Conservation (phyloP, 2,113 vertebrate species). For the Paedocypris sp. region DNA sequence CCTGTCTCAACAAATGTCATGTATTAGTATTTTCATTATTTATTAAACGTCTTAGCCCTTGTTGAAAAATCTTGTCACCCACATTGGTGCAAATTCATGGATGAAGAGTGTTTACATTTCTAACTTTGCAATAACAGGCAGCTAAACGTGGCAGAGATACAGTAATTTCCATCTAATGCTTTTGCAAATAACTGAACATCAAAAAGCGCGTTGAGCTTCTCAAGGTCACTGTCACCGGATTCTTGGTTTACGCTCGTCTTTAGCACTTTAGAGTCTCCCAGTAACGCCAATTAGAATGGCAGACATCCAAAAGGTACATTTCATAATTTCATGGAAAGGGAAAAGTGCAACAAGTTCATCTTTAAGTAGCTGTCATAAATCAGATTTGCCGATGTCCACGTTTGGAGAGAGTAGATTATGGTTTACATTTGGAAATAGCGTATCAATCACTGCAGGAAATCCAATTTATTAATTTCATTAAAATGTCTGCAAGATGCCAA, state of each 20-base stretch:
- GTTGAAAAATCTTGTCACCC: too few species aligned
- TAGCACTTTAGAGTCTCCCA: slow-evolving; percentile 4
- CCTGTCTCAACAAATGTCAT: too few species aligned
- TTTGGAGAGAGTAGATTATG: slow-evolving; percentile 8
- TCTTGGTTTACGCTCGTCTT: slow-evolving; percentile 9
- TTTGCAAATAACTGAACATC: too few species aligned
- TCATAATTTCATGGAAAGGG: slow-evolving; percentile 14
- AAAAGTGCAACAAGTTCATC: slow-evolving; percentile 5
- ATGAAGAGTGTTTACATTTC: too few species aligned
- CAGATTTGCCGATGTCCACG: neutral
- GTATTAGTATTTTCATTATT: too few species aligned
- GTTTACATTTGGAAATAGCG: slow-evolving; percentile 17
- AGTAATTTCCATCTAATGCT: too few species aligned
- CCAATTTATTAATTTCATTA: slow-evolving; percentile 13
- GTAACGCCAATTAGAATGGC: slow-evolving; percentile 1
- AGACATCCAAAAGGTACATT: slow-evolving; percentile 16
- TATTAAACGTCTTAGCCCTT: too few species aligned
- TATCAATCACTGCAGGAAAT: slow-evolving; percentile 6
- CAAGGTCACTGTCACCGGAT: neutral
- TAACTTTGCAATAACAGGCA: neutral
- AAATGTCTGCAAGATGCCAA: neutral
- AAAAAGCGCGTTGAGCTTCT: neutral
- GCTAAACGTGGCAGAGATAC: too few species aligned
- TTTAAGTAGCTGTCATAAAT: slow-evolving; percentile 15
- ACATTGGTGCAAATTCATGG: too few species aligned